phyloP scores from a whole-genome alignment of 2,888 invertebrate species.

The Conus canariensis region DNA sequence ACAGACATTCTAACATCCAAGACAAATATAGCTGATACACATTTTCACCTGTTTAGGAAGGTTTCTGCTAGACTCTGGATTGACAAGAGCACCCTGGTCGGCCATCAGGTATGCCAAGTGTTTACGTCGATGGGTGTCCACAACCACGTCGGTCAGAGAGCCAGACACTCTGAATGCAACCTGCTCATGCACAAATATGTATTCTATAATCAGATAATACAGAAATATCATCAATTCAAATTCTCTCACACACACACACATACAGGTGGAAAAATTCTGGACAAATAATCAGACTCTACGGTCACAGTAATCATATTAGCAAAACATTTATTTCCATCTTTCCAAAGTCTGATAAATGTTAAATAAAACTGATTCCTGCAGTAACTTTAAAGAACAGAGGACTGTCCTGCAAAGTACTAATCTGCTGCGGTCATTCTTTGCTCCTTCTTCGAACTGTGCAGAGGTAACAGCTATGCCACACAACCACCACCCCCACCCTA shows the following conservation, averaged over 20 bases:
- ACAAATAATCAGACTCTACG: neutral
- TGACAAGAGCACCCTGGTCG: slow-evolving; percentile 95
- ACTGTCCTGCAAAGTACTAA: neutral
- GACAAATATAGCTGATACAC: no score
- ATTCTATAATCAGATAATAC: neutral
- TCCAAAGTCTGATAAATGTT: no score
- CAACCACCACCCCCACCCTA: no score
- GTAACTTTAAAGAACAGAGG: no score
- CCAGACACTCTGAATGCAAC: slow-evolving; percentile 88
- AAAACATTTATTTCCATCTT: no score
- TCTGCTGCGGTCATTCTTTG: neutral
- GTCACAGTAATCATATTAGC: no score
- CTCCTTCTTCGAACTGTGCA: no score
- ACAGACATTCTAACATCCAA: neutral
- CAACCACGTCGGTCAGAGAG: slow-evolving; percentile 89
- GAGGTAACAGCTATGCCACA: no score
- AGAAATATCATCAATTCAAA: neutral
- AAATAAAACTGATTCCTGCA: no score
- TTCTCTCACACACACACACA: neutral
- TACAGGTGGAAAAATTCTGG: neutral
- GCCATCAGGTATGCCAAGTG: slow-evolving; percentile 98
- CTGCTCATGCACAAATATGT: slow-evolving; percentile 73
- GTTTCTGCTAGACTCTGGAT: slow-evolving; percentile 92
- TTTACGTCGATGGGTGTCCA: slow-evolving; percentile 93
- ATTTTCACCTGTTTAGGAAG: slow-evolving; percentile 90